Conservation (phyloP, 1,140 invertebrate genomes). For the Rhyacophila brunnea region DNA sequence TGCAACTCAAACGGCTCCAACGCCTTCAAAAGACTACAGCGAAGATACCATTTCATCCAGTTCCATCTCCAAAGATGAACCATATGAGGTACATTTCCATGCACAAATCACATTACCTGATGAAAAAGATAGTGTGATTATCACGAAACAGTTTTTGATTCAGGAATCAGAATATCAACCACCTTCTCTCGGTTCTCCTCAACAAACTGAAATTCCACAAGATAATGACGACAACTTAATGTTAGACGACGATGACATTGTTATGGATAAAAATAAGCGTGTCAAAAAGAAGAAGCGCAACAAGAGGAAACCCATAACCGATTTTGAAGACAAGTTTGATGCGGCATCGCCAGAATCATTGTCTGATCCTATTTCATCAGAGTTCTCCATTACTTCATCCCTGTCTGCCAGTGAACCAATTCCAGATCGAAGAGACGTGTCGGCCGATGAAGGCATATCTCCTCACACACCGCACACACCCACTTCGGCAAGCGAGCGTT, state of each 20-base stretch:
- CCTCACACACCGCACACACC: constrained; percentile 18
- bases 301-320: constrained; percentile 36
- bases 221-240: constrained; percentile 26
- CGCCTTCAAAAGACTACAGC: constrained; percentile 37
- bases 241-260: constrained; percentile 30
- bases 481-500: constrained; percentile 9
- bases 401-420: constrained; percentile 46
- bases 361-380: constrained; percentile 53
- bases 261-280: constrained; percentile 44
- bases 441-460: constrained; percentile 52
- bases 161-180: constrained; percentile 22
- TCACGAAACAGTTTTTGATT: constrained; percentile 28
- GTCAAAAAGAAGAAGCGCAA: constrained; percentile 48
- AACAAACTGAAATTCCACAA: constrained; percentile 8
- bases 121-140: constrained; percentile 36
- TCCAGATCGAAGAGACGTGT: constrained; percentile 44
- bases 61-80: constrained; percentile 56
- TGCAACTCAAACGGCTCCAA: constrained; percentile 49
- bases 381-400: constrained; percentile 47
- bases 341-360: constrained; percentile 47
- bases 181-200: constrained; percentile 4
- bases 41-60: constrained; percentile 39
- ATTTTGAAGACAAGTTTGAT: constrained; percentile 38
- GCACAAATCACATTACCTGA: constrained; percentile 62
- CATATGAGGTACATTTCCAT: constrained; percentile 62